Evolutionary conservation across 2,888 invertebrate genomes (phyloP), one percentile per base, ranked within the genome.

Genomic region (Stratiomys singularior): DNA sequence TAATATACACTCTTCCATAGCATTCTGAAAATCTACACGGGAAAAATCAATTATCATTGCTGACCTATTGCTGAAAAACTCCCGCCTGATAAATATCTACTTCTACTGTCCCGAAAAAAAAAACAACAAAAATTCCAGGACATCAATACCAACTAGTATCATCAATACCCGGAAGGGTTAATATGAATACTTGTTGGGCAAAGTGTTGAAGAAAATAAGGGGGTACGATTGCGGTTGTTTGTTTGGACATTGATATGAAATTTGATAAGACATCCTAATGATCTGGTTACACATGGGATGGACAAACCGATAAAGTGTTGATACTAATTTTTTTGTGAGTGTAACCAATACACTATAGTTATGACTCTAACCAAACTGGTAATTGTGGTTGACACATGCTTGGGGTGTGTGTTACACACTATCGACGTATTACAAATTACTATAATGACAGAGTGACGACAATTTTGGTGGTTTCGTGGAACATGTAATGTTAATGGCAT

Each of bases 311-410:
- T 27, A 63, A 27, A 63, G 27, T 63, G 28, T 27, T 13, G 25
- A 23, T 25, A 37, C 37, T 9, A 37, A 5, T 37, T 37, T 37
- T n/a, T n/a, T n/a, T n/a, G 18, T 27, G 27, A 27, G 63, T 9
- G 25, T 21, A 63, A 27, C 27, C 25, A 27, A 63, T 63, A 15
- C 27, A 23, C 15, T 27, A 13, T 25, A 63, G 13, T 63, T 63
- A 63, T 9, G 1, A 13, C 28, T 63, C 28, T 3, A 15, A 27
- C 63, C 15, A 63, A 27, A 63, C 27, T 63, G 27, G 13, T 63
- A 63, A 63, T 63, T 63, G 63, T 63, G 63, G 63, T 63, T 63
- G 63, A 63, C 63, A 63, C 63, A 63, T 63, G 63, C 9, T 63
- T 25, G 27, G 63, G 63, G 63, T 27, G 63, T 63, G 63, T 60